These are phyloP conservation scores for Falco columbarius DNA, from an alignment of 2,797 vertebrate genomes.

Conservation along the genomic window DNA sequence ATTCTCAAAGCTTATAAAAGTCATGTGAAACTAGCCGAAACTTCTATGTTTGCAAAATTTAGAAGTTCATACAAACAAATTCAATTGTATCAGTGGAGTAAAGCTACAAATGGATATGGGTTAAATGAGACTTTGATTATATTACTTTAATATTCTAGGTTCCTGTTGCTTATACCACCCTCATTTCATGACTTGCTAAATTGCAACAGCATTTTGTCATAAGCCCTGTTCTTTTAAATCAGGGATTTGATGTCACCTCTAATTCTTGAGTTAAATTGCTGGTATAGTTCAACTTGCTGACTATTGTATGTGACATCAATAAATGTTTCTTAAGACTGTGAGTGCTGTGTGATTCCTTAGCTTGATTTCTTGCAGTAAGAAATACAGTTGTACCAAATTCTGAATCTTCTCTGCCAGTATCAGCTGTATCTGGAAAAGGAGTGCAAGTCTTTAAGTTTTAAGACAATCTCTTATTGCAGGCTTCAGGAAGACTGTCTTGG, in stretches of 20 bases:
- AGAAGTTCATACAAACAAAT: background rate
- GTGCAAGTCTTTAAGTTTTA: background rate
- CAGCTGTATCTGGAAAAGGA: background rate
- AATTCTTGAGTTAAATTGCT: background rate
- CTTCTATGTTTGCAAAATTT: background rate
- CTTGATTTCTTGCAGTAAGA: background rate
- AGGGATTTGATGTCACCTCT: background rate
- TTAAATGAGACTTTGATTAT: background rate
- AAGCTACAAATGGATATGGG: background rate
- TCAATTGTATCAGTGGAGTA: background rate
- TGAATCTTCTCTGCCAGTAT: background rate
- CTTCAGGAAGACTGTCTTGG: background rate
- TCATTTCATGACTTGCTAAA: background rate
- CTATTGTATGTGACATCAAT: rapidly evolving
- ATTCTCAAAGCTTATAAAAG: background rate
- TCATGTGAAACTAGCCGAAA: background rate
- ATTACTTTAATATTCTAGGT: background rate
- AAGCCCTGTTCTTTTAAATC: background rate
- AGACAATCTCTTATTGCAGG: background rate
- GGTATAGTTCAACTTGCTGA: background rate
- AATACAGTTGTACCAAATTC: background rate
- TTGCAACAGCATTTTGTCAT: background rate
- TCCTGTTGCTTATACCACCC: background rate
- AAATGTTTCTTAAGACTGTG: background rate
- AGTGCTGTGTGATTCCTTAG: background rate